Base-by-base conservation (phyloP, 2,113 vertebrate genomes). In the Varanus salvator region DNA sequence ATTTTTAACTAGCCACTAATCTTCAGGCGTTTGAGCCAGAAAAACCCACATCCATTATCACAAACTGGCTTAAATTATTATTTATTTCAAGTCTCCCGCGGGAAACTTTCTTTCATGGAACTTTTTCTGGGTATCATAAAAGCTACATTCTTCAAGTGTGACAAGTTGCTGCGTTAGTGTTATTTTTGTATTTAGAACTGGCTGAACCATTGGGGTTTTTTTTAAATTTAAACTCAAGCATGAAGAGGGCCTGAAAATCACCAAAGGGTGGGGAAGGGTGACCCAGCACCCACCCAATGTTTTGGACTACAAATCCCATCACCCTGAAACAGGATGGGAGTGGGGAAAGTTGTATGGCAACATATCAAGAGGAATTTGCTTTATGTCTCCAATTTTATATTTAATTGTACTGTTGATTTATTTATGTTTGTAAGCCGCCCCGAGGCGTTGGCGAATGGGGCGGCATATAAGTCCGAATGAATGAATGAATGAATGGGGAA, bases 1-100 rank as follows among this genome's bases (percentile, higher is more conserved):
- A 97, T 95, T 93, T 95, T 93, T 87, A 95, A 92, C 92, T 91
- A 93, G 91, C 84, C 95, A 93, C 87, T 90, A 91, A 96, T 92
- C 92, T 92, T 88, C 69, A 76, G 89, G 93, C 31, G 60, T 48
- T 11, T 52, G 77, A 93, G 93, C 95, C 93, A 96, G 94, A 89
- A 94, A 64, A 48, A 2, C 19, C 48, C 23, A 96, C 60, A 95
- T 48, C 4, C 34, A 69, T 54, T 0, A 77, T 80, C 85, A 27
- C 86, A 87, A 78, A 89, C 34, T 60, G 84, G 84, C 85, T 72
- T 69, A 84, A 85, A 72, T 87, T 77, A 69, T 9, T 76, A 76
- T n/a, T n/a, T n/a, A n/a, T 12, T 85, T 89, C 84, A 91, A 92
- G 57, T 52, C 71, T 74, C 68, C 91, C 86, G 66, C 69, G 85